phyloP scores from a whole-genome alignment of 2,888 invertebrate species.

The Periphyllus acericola region DNA sequence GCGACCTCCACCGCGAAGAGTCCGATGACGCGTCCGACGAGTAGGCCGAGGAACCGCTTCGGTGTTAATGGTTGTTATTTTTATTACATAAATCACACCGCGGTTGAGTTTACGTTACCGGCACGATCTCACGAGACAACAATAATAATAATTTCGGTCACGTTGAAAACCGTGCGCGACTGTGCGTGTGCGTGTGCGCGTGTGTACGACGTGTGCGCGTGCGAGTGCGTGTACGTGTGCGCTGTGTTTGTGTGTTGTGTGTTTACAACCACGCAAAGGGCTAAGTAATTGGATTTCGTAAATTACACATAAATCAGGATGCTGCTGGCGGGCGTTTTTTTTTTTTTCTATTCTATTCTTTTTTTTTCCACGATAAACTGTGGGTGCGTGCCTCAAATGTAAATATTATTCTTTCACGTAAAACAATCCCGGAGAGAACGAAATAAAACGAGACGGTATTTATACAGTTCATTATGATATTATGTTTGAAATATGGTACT shows the following conservation, averaged over 20 bases:
- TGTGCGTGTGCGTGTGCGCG: background rate
- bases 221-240: background rate
- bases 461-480: background rate
- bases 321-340: constrained; percentile 54
- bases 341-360: background rate
- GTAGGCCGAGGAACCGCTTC: too few relatives aligned
- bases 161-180: background rate
- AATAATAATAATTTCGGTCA: constrained; percentile 50
- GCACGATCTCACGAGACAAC: constrained; percentile 32
- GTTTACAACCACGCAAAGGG: constrained; percentile 21
- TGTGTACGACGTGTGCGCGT: background rate
- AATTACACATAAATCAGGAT: constrained; percentile 58
- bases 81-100: constrained; percentile 40
- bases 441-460: constrained; percentile 8
- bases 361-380: constrained; percentile 33
- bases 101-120: background rate
- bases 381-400: constrained; percentile 60
- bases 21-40: background rate
- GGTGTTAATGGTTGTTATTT: constrained; percentile 40
- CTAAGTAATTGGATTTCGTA: constrained; percentile 60
- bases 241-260: background rate
- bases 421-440: constrained; percentile 43
- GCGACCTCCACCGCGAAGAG: background rate
- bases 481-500: background rate
- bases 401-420: constrained; percentile 57